Percentiles rank a stretch among this genome's conserved stretches.
Evolutionary conservation across 2,888 invertebrate species (phyloP).

Genomic region (Pimpla rufipes): DNA sequence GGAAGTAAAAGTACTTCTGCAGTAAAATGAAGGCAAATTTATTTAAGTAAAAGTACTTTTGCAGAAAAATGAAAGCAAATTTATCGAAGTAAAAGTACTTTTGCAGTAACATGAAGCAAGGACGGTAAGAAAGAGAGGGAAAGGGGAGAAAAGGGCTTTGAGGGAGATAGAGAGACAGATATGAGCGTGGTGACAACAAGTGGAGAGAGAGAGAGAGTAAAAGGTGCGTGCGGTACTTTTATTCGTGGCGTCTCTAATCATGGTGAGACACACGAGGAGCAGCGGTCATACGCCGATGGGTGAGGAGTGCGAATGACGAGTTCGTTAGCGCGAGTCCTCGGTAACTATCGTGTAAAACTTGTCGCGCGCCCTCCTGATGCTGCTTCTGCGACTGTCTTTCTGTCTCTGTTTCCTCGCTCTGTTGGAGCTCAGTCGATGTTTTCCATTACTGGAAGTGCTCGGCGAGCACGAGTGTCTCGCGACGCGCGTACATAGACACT

Average conservation of each 20-base stretch:
- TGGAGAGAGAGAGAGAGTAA: conserved; percentile 17
- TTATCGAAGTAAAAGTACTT: too few relatives aligned
- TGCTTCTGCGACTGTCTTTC: background rate
- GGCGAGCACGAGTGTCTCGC: too few relatives aligned
- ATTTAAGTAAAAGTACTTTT: too few relatives aligned
- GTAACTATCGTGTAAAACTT: conserved; percentile 49
- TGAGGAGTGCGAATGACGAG: conserved; percentile 35
- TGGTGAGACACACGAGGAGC: background rate
- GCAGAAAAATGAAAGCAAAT: too few relatives aligned
- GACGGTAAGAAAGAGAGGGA: conserved; percentile 22
- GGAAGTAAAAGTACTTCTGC: too few relatives aligned
- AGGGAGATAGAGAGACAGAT: background rate
- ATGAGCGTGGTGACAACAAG: conserved; percentile 14
- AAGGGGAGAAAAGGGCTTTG: conserved; percentile 1
- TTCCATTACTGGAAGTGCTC: conserved; percentile 15
- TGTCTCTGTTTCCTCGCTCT: background rate
- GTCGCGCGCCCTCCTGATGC: background rate
- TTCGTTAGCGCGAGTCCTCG: conserved; percentile 49
- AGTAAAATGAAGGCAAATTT: too few relatives aligned
- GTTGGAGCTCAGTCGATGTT: background rate
- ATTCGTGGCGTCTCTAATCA: background rate
- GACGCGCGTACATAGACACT: too few relatives aligned
- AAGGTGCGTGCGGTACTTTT: conserved; percentile 11
- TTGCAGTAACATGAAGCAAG: background rate
- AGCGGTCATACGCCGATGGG: conserved; percentile 6